Conservation (phyloP, 1,140 invertebrate species). For the Nasonia longicornis region DNA sequence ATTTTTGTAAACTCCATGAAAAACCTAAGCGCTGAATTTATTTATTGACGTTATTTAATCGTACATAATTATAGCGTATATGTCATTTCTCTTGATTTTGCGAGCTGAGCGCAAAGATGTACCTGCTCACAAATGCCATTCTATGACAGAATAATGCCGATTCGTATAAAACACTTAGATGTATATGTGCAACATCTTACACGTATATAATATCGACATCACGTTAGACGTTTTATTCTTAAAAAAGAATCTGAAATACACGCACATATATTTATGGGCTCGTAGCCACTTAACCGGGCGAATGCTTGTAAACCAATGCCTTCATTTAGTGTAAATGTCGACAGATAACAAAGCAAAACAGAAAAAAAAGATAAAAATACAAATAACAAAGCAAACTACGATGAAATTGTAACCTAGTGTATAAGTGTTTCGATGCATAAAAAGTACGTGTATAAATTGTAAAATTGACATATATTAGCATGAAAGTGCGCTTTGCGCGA, state of each 20-base stretch:
- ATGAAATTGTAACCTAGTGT: neutral
- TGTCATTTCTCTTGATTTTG: neutral
- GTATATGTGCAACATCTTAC: neutral
- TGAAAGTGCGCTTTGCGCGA: conserved; percentile 23
- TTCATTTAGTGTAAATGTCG: conserved; percentile 17
- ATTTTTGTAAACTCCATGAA: neutral
- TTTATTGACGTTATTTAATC: neutral
- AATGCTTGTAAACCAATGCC: conserved; percentile 29
- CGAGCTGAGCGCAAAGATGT: conserved; percentile 10
- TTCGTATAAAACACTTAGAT: neutral
- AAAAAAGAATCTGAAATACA: neutral
- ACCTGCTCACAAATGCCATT: conserved; percentile 2
- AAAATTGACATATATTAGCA: conserved; percentile 9
- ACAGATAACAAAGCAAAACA: conserved; percentile 10
- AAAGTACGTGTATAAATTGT: conserved; percentile 36
- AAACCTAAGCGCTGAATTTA: neutral
- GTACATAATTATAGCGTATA: neutral
- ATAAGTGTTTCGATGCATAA: neutral
- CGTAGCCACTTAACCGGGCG: conserved; percentile 20
- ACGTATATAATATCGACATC: neutral
- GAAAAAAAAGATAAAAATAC: neutral
- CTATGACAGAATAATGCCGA: neutral
- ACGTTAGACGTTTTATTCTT: neutral
- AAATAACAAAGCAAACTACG: neutral
- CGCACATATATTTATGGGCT: conserved; percentile 32